phyloP scores from a whole-genome alignment of 2,888 invertebrate species.

The Catocala nupta region DNA sequence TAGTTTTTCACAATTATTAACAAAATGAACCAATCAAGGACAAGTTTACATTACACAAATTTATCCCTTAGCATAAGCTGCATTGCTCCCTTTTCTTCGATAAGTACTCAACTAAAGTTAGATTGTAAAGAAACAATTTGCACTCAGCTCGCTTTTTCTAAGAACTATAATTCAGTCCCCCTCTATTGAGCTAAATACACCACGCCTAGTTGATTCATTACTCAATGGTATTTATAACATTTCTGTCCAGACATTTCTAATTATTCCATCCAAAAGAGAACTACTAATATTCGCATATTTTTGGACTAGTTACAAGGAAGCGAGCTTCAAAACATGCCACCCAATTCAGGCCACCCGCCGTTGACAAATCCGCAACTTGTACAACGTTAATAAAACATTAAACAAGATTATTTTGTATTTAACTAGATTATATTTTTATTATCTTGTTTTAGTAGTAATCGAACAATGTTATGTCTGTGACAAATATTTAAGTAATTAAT shows the following conservation, averaged over 20 bases:
- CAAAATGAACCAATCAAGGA: no score
- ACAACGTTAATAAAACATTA: constrained; percentile 40
- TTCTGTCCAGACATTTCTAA: neutral
- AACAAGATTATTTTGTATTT: constrained; percentile 25
- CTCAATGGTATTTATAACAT: neutral
- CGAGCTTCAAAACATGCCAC: constrained; percentile 22
- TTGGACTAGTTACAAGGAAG: constrained; percentile 41
- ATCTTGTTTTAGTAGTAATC: constrained; percentile 27
- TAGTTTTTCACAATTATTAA: no score
- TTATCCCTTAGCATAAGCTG: neutral
- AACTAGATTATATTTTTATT: constrained; percentile 20
- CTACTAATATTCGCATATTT: constrained; percentile 24
- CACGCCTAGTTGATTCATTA: no score
- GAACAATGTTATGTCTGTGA: constrained; percentile 15
- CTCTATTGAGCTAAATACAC: no score
- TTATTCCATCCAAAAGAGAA: constrained; percentile 11
- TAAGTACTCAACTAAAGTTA: no score
- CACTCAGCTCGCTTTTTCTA: neutral
- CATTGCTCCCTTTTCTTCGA: no score
- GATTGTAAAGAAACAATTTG: no score
- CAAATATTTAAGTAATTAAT: constrained; percentile 17
- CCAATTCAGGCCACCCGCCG: constrained; percentile 46
- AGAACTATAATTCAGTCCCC: no score
- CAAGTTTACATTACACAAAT: no score
- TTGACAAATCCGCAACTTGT: constrained; percentile 46